A percentile compares a stretch with the other conserved stretches of the same genome.
Evolutionary conservation across 2,888 invertebrate species (phyloP).

Genomic region (Andrena flavipes): DNA sequence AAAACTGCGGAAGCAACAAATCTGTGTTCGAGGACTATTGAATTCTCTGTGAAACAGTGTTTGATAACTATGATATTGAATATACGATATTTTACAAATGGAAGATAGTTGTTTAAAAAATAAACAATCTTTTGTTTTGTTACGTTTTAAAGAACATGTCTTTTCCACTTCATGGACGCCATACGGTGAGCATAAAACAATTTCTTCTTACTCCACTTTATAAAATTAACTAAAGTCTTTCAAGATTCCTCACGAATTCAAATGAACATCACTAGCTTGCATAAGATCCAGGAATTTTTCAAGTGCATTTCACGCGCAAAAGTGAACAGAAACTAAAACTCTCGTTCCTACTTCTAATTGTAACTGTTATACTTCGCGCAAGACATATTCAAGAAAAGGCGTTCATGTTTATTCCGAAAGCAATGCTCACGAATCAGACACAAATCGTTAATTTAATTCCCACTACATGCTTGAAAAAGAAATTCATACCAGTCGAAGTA

Average conservation of each 20-base stretch:
- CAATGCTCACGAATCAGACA: no score
- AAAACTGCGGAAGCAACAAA: not conserved
- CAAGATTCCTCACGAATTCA: not conserved
- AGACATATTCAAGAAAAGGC: no score
- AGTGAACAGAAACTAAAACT: no score
- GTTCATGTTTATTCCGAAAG: no score
- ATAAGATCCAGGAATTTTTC: not conserved
- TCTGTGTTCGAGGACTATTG: conserved; percentile 1
- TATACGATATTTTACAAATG: conserved; percentile 19
- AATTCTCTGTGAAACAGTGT: not conserved
- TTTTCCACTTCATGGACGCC: conserved; percentile 63
- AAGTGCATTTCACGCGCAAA: not conserved
- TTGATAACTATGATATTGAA: conserved; percentile 9
- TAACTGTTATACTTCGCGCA: no score
- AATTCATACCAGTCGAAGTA: no score
- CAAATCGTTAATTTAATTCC: no score
- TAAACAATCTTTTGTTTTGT: conserved; percentile 56
- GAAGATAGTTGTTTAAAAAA: conserved; percentile 43
- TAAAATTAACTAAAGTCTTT: conserved; percentile 15
- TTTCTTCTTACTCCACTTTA: conserved; percentile 46
- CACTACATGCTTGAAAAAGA: no score
- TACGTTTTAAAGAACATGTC: conserved; percentile 63
- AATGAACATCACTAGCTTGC: not conserved
- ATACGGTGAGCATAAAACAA: conserved; percentile 63
- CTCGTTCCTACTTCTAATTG: no score